phyloP scores from a whole-genome alignment of 2,888 invertebrate genomes.

The Dione vanillae region DNA sequence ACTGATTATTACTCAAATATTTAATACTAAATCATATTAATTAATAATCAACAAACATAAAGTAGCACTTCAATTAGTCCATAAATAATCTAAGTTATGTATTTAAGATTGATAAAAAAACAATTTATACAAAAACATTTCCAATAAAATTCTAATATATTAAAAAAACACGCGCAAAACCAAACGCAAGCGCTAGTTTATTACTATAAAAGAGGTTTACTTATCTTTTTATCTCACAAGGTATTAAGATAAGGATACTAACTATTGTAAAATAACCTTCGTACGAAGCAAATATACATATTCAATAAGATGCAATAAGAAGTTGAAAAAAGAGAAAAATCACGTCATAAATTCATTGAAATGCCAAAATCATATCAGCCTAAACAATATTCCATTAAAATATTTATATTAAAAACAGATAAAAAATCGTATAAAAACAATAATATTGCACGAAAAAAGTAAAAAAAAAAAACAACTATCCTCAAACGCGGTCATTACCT shows the following conservation, averaged over 20 bases:
- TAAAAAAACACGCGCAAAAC: constrained; percentile 4
- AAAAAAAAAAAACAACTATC: background rate
- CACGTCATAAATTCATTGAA: background rate
- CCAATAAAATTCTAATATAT: no score
- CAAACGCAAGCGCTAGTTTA: background rate
- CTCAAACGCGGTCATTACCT: constrained; percentile 8
- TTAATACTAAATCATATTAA: no score
- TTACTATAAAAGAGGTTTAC: background rate
- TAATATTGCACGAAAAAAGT: no score
- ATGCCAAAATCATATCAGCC: background rate
- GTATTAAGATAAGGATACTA: constrained; percentile 16
- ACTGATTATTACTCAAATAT: no score
- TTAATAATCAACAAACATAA: no score
- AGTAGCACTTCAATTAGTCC: no score
- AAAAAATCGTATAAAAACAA: no score
- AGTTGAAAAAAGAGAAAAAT: background rate
- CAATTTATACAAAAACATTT: no score
- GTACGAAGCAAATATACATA: constrained; percentile 1
- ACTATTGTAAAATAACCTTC: constrained; percentile 11
- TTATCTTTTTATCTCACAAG: constrained; percentile 3
- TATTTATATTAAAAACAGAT: no score
- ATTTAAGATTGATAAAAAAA: no score
- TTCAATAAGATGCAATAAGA: background rate
- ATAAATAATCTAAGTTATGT: no score
- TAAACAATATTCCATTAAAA: no score